These are phyloP conservation scores for Oryzias dopingdopingensis DNA, from an alignment of 2,797 vertebrate genomes.

Conservation along the genomic window DNA sequence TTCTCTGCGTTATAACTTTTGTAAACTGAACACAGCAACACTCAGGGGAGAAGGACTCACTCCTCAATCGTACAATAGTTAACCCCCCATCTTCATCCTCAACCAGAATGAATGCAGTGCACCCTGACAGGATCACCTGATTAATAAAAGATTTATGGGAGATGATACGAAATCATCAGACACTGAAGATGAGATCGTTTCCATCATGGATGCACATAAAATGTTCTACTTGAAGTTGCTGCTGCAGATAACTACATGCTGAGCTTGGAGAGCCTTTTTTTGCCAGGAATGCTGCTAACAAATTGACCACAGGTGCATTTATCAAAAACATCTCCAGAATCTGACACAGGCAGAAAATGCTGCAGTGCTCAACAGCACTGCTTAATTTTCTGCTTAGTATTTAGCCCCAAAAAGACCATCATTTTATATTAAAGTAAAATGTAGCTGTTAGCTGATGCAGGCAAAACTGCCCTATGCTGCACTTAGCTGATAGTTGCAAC, in stretches of 20 bases:
- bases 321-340: neutral
- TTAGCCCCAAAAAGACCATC: conserved; percentile 8
- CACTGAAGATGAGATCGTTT: conserved; percentile 8
- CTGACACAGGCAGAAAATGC: conserved; percentile 1
- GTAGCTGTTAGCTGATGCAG: conserved; percentile 20
- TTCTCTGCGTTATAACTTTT: conserved; percentile 41
- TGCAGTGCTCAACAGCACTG: conserved; percentile 3
- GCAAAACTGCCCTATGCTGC: conserved; percentile 7
- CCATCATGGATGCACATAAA: conserved; percentile 12
- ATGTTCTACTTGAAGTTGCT: neutral
- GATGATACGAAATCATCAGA: neutral
- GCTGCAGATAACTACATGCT: conserved; percentile 22
- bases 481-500: conserved; percentile 10
- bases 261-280: neutral
- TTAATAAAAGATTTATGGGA: conserved; percentile 27
- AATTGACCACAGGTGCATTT: neutral
- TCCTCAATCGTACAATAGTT: neutral
- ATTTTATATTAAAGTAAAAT: conserved; percentile 7
- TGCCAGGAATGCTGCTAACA: conserved; percentile 1
- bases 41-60: neutral
- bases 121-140: conserved; percentile 16
- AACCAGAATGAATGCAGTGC: conserved; percentile 20
- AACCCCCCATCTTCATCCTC: conserved; percentile 7
- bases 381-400: conserved; percentile 5
- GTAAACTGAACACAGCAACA: conserved; percentile 22